A percentile compares a stretch with the other conserved stretches of the same genome.
These are phyloP conservation scores for Trichogramma evanescens DNA, from an alignment of 2,888 invertebrate genomes.

Conservation along the genomic window DNA sequence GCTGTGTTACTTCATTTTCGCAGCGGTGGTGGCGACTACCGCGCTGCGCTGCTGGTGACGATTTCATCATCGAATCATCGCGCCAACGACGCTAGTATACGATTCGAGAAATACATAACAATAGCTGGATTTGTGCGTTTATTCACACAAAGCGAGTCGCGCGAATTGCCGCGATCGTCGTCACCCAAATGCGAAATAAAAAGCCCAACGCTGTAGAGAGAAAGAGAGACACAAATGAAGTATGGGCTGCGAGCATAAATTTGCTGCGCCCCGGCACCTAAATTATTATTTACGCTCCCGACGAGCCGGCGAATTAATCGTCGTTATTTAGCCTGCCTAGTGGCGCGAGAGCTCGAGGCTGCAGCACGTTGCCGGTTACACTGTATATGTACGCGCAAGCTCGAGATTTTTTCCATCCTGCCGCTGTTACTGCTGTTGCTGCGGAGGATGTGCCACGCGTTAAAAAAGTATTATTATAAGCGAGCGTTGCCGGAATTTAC, in stretches of 20 bases:
- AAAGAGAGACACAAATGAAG: neutral
- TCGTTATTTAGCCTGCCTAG: conserved; percentile 14
- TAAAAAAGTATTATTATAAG: conserved; percentile 5
- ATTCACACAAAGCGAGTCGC: too few species aligned
- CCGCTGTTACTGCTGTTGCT: neutral
- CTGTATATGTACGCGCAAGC: neutral
- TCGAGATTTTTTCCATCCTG: neutral
- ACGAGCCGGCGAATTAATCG: conserved; percentile 18
- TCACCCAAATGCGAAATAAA: neutral
- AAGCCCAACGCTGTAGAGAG: neutral
- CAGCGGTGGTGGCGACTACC: conserved; percentile 5
- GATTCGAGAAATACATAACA: too few species aligned
- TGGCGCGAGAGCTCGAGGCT: neutral
- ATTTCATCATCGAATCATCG: too few species aligned
- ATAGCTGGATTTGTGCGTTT: too few species aligned
- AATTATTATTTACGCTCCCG: conserved; percentile 20
- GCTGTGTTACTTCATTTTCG: conserved; percentile 12
- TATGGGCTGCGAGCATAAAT: conserved; percentile 7
- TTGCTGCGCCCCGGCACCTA: neutral
- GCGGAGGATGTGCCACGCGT: neutral
- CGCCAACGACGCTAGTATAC: too few species aligned
- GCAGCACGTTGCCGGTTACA: too few species aligned
- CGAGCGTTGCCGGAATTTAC: conserved; percentile 13
- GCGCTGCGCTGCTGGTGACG: neutral
- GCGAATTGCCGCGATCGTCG: too few species aligned